phyloP scores from a whole-genome alignment of 2,888 invertebrate species.

The Ditylenchus weischeri region DNA sequence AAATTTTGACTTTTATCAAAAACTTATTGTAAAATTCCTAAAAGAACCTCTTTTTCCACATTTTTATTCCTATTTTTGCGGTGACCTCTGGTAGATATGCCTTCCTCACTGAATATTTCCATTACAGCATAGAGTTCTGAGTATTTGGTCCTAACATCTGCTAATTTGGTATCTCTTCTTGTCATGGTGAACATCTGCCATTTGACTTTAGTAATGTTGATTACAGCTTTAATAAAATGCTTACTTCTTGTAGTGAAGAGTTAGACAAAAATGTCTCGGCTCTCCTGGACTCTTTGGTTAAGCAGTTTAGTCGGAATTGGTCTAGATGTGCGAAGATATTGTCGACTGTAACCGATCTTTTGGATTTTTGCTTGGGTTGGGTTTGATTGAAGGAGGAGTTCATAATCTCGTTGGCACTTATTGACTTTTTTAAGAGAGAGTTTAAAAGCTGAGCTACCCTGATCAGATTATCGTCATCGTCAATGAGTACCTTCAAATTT shows the following conservation, averaged over 20 bases:
- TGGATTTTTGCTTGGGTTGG: background rate
- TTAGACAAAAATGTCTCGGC: conserved; percentile 38
- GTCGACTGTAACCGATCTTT: conserved; percentile 29
- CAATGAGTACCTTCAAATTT: conserved; percentile 73
- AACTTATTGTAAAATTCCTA: too few relatives aligned
- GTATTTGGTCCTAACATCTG: conserved; percentile 34
- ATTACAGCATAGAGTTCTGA: conserved; percentile 36
- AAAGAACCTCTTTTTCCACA: background rate
- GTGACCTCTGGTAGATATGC: conserved; percentile 1
- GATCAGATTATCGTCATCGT: conserved; percentile 75
- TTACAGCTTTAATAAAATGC: conserved; percentile 29
- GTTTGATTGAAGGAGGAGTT: conserved; percentile 65
- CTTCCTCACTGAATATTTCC: conserved; percentile 19
- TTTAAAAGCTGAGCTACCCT: conserved; percentile 67
- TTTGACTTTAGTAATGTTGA: background rate
- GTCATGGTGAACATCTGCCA: conserved; percentile 15
- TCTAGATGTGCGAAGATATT: conserved; percentile 43
- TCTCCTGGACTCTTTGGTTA: conserved; percentile 56
- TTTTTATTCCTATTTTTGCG: conserved; percentile 12
- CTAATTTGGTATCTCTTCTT: conserved; percentile 34
- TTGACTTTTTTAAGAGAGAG: conserved; percentile 59
- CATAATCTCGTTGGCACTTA: conserved; percentile 66
- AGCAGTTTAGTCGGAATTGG: conserved; percentile 46
- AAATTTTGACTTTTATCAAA: background rate
- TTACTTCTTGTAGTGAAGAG: conserved; percentile 36